These are phyloP conservation scores for Parthenolecanium corni DNA, from an alignment of 2,888 invertebrate species.

Conservation along the genomic window DNA sequence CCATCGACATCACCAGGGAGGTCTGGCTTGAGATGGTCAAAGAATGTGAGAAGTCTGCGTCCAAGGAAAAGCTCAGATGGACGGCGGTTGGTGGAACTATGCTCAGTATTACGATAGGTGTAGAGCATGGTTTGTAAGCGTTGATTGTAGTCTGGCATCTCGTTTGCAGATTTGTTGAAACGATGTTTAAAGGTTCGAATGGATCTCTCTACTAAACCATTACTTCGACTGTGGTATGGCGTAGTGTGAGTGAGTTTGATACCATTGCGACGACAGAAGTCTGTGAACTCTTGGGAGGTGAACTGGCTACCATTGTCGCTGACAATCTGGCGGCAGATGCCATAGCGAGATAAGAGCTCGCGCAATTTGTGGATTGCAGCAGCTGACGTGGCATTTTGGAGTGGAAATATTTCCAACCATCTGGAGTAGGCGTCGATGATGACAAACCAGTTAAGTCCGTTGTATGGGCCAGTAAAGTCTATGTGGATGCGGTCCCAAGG, in stretches of 20 bases:
- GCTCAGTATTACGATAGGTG: conserved; percentile 19
- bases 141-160: neutral
- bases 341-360: conserved; percentile 1
- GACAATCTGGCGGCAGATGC: neutral
- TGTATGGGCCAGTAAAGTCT: conserved; percentile 33
- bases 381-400: conserved; percentile 12
- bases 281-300: conserved; percentile 25
- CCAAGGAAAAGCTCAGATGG: conserved; percentile 20
- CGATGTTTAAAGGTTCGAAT: conserved; percentile 13
- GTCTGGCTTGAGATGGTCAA: neutral
- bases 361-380: neutral
- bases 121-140: conserved; percentile 19
- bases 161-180: neutral
- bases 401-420: conserved; percentile 33
- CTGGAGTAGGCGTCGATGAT: conserved; percentile 24
- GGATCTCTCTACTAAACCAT: conserved; percentile 32
- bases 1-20: neutral
- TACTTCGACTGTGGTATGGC: conserved; percentile 31
- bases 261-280: conserved; percentile 27
- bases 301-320: conserved; percentile 27
- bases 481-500: conserved; percentile 33
- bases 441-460: conserved; percentile 32
- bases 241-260: conserved; percentile 30
- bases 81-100: conserved; percentile 5
- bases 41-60: neutral